Evolutionary conservation across 2,797 vertebrate species (phyloP).

Genomic region (Cynopterus sphinx): DNA sequence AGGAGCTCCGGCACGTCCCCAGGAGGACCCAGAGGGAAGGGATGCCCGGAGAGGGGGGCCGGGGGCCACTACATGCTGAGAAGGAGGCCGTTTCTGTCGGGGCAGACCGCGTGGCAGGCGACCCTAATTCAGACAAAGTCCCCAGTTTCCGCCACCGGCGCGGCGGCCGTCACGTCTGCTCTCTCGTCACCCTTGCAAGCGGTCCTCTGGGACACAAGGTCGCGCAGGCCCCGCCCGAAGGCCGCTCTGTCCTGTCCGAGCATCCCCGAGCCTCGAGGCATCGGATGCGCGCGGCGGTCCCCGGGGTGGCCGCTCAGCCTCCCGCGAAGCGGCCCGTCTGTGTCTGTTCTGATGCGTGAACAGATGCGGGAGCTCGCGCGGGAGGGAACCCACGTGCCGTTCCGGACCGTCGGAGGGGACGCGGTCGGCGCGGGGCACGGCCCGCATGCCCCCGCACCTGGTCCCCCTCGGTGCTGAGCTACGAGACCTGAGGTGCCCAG

Average conservation of each 20-base stretch:
- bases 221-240: not conserved
- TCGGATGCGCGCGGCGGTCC: accelerated
- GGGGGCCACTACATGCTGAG: not conserved
- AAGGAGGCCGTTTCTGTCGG: not conserved
- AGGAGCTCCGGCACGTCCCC: accelerated
- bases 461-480: too few relatives aligned
- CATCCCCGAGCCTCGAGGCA: not conserved
- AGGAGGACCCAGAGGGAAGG: too few relatives aligned
- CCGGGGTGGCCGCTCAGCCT: not conserved
- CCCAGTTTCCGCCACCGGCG: not conserved
- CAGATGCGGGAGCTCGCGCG: not conserved
- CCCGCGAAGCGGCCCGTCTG: not conserved
- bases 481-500: too few relatives aligned
- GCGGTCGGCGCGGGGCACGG: accelerated
- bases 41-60: not conserved
- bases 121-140: too few relatives aligned
- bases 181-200: too few relatives aligned
- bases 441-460: not conserved
- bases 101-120: too few relatives aligned
- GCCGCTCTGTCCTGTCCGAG: not conserved
- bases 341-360: not conserved
- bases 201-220: not conserved
- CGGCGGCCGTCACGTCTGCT: not conserved
- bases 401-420: not conserved
- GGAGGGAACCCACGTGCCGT: not conserved